A percentile compares a stretch with the other conserved stretches of the same genome.
These are phyloP conservation scores for Sparidentex hasta DNA, from an alignment of 2,797 vertebrate genomes.

Conservation along the genomic window DNA sequence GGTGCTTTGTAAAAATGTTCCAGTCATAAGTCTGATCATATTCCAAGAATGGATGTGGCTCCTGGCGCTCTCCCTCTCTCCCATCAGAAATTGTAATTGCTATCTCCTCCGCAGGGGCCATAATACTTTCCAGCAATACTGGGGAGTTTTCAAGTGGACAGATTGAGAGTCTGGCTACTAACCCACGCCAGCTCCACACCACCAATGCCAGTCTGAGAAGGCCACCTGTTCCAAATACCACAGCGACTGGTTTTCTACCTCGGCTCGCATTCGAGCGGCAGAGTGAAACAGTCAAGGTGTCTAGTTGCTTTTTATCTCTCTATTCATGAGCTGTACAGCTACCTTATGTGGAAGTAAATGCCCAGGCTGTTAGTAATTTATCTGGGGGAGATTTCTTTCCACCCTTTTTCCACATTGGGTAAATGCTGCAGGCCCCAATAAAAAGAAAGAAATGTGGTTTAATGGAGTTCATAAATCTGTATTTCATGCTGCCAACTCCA, in stretches of 20 bases:
- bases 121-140: conserved; percentile 75
- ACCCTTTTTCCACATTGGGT: conserved; percentile 68
- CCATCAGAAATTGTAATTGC: conserved; percentile 80
- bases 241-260: conserved; percentile 61
- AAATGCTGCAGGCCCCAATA: conserved; percentile 84
- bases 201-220: conserved; percentile 67
- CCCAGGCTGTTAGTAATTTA: conserved; percentile 80
- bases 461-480: conserved; percentile 89
- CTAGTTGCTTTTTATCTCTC: conserved; percentile 60
- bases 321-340: conserved; percentile 56
- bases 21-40: conserved; percentile 71
- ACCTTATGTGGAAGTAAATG: conserved; percentile 69
- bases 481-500: conserved; percentile 83
- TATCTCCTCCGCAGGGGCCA: conserved; percentile 74
- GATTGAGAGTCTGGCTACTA: conserved; percentile 80
- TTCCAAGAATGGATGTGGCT: conserved; percentile 73
- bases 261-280: conserved; percentile 44
- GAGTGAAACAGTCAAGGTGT: conserved; percentile 60
- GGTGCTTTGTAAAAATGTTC: conserved; percentile 70
- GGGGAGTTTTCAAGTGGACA: conserved; percentile 82
- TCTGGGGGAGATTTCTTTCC: conserved; percentile 66
- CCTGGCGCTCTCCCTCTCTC: conserved; percentile 61
- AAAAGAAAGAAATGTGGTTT: conserved; percentile 84
- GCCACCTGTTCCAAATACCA: conserved; percentile 83
- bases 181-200: conserved; percentile 67